phyloP scores from a whole-genome alignment of 2,797 vertebrate species.

The Rhabdomys pumilio region DNA sequence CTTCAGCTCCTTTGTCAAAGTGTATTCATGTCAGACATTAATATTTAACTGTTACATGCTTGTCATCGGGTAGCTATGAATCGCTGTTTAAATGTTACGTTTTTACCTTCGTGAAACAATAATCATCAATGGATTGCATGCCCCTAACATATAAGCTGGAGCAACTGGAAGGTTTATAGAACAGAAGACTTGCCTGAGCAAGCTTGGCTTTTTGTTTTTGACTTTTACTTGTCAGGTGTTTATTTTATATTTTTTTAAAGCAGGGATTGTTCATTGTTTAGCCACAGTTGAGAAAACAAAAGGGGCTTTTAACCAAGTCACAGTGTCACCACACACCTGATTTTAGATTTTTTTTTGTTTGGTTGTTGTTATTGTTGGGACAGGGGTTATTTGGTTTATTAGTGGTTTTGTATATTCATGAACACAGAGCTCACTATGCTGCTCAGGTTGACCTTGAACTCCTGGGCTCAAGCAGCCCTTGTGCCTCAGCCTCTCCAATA shows the following conservation, averaged over 20 bases:
- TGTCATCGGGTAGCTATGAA: conserved; percentile 58
- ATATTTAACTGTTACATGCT: conserved; percentile 76
- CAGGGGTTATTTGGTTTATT: neutral
- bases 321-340: neutral
- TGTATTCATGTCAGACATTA: conserved; percentile 63
- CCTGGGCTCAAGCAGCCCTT: neutral
- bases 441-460: neutral
- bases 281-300: neutral
- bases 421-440: neutral
- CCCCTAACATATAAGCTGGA: neutral
- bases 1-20: conserved; percentile 60
- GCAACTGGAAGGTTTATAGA: neutral
- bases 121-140: conserved; percentile 46
- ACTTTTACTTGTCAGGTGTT: neutral
- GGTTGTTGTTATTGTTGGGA: neutral
- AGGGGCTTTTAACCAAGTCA: conserved; percentile 32
- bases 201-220: neutral
- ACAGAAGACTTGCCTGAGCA: neutral
- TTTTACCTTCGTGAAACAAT: conserved; percentile 47
- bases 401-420: neutral
- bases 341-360: conserved; percentile 26
- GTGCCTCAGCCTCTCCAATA: neutral
- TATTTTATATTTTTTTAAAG: neutral
- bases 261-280: neutral
- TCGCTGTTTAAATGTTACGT: conserved; percentile 61